These are phyloP conservation scores for Corythornis cristatus DNA, from an alignment of 2,113 vertebrate genomes.

Conservation along the genomic window DNA sequence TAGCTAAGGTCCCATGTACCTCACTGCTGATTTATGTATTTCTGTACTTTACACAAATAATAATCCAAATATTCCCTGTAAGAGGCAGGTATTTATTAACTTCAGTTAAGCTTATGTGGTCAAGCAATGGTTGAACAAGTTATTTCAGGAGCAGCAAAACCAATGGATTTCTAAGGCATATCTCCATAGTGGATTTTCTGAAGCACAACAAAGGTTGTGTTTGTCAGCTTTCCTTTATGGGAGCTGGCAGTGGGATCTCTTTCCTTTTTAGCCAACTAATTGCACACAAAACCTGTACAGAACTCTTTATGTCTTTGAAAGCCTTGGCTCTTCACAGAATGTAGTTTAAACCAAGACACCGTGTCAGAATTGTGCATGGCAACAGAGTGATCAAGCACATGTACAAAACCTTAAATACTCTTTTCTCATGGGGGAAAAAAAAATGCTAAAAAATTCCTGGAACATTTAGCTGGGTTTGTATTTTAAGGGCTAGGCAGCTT, in stretches of 20 bases:
- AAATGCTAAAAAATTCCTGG: neutral
- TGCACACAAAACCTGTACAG: neutral
- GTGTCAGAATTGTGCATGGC: neutral
- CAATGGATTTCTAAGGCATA: neutral
- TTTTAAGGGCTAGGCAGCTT: neutral
- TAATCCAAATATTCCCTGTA: neutral
- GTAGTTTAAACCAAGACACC: neutral
- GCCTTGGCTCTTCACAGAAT: neutral
- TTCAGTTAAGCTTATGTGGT: neutral
- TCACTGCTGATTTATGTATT: neutral
- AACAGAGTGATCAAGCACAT: fast-evolving
- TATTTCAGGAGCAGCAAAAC: neutral
- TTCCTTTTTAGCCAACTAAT: neutral
- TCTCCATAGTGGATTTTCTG: neutral
- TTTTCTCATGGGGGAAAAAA: neutral
- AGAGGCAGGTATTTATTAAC: neutral
- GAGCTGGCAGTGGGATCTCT: neutral
- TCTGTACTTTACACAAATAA: neutral
- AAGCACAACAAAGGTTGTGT: neutral
- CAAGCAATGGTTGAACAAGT: neutral
- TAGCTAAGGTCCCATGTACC: neutral
- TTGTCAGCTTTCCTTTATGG: neutral
- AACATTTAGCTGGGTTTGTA: neutral
- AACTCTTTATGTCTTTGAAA: neutral
- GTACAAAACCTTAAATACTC: neutral